Percentiles rank a stretch among this genome's conserved stretches.
phyloP scores from a whole-genome alignment of 2,113 vertebrate species.

The Indicator indicator region DNA sequence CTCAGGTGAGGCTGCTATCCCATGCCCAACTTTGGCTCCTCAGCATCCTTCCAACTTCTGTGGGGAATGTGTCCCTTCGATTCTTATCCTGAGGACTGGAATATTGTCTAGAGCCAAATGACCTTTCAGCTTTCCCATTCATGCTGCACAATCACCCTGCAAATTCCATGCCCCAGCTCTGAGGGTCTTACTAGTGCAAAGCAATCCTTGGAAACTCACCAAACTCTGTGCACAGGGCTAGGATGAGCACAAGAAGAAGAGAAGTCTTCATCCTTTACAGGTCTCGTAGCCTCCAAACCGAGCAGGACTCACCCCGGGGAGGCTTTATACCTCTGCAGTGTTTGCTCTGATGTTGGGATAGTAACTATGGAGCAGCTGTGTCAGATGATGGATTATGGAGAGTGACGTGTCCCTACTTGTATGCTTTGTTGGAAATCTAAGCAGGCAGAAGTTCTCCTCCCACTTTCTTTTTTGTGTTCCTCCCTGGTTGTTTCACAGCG shows the following conservation, averaged over 20 bases:
- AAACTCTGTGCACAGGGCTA: not conserved
- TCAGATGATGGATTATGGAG: not conserved
- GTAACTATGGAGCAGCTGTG: not conserved
- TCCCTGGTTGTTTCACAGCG: not conserved
- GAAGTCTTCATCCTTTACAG: conserved; percentile 48
- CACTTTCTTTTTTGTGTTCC: not conserved
- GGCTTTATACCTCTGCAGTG: conserved; percentile 53
- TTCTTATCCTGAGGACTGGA: not conserved
- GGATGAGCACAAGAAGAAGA: not conserved
- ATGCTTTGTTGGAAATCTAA: not conserved
- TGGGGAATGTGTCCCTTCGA: not conserved
- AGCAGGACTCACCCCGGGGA: not conserved
- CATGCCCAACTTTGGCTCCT: not conserved
- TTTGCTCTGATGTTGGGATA: not conserved
- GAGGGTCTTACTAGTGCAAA: not conserved
- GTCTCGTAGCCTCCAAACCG: not conserved
- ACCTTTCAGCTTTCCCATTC: not conserved
- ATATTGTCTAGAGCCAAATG: not conserved
- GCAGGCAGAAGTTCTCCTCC: not conserved
- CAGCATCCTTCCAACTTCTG: not conserved
- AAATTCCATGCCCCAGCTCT: not conserved
- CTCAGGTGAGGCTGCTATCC: not conserved
- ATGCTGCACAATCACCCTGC: not conserved
- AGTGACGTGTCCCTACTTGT: not conserved
- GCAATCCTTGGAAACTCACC: conserved; percentile 34